A percentile compares a stretch with the other conserved stretches of the same genome.
Evolutionary conservation across 2,113 vertebrate species (phyloP).

Genomic region (Chaetura pelagica): DNA sequence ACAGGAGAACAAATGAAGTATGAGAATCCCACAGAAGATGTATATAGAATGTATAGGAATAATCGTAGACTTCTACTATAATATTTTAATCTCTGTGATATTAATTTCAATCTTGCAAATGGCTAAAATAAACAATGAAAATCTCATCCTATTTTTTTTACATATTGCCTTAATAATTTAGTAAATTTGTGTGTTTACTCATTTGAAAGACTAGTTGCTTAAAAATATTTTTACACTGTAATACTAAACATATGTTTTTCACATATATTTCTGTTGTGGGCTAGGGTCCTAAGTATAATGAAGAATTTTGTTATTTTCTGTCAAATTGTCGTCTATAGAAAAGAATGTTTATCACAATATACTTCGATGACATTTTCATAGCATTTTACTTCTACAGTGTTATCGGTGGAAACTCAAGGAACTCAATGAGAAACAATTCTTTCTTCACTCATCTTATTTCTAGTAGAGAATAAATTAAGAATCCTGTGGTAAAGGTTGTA

Average conservation of each 20-base stretch:
- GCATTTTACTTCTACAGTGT: not conserved
- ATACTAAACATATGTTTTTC: not conserved
- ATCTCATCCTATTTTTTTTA: not conserved
- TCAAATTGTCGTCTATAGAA: not conserved
- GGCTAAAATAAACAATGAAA: not conserved
- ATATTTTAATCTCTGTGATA: not conserved
- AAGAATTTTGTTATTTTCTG: not conserved
- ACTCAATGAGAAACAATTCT: not conserved
- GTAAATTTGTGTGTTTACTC: not conserved
- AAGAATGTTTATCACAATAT: not conserved
- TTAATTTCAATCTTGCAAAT: not conserved
- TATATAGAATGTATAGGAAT: not conserved
- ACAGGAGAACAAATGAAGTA: not conserved
- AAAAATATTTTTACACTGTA: not conserved
- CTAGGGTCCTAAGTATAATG: not conserved
- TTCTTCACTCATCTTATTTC: not conserved
- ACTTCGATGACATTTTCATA: not conserved
- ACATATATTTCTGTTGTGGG: not conserved
- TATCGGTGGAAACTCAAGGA: not conserved
- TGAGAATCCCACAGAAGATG: not conserved
- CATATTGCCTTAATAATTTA: not conserved
- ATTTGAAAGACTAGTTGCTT: not conserved
- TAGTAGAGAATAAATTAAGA: not conserved
- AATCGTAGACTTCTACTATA: not conserved
- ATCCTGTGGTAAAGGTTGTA: not conserved